These are phyloP conservation scores for Oplegnathus fasciatus DNA, from an alignment of 2,113 vertebrate species.

Conservation along the genomic window DNA sequence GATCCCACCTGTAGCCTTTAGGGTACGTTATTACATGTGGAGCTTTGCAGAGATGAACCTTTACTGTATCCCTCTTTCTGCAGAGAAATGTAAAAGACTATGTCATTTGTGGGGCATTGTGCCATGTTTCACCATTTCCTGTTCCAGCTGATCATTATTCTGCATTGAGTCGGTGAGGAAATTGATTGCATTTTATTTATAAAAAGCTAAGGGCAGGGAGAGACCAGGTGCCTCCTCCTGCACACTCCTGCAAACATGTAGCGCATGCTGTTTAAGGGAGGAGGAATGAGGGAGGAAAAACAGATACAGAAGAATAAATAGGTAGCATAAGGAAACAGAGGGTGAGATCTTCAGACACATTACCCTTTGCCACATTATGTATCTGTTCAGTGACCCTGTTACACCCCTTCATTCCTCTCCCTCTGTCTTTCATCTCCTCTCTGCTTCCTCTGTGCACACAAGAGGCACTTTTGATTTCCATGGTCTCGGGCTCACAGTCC, in stretches of 20 bases:
- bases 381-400: slow-evolving; percentile 31
- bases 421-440: slow-evolving; percentile 39
- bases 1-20: not conserved
- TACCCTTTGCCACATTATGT: not conserved
- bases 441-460: slow-evolving; percentile 40
- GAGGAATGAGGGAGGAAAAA: not conserved
- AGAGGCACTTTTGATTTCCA: slow-evolving; percentile 46
- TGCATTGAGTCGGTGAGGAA: not conserved
- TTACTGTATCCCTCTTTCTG: not conserved
- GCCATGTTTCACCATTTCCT: not conserved
- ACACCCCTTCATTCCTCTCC: slow-evolving; percentile 17
- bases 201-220: not conserved
- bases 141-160: not conserved
- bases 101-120: not conserved
- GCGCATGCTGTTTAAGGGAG: slow-evolving; percentile 25
- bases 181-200: slow-evolving; percentile 32
- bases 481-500: slow-evolving; percentile 37
- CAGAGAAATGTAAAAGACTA: not conserved
- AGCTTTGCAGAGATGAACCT: slow-evolving; percentile 3
- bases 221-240: slow-evolving; percentile 2
- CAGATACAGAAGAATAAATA: not conserved
- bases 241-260: not conserved
- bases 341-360: not conserved
- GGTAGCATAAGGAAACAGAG: not conserved
- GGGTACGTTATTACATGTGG: no score